Conservation (phyloP, 2,797 vertebrate genomes). For the Heteromormyrus szaboi region DNA sequence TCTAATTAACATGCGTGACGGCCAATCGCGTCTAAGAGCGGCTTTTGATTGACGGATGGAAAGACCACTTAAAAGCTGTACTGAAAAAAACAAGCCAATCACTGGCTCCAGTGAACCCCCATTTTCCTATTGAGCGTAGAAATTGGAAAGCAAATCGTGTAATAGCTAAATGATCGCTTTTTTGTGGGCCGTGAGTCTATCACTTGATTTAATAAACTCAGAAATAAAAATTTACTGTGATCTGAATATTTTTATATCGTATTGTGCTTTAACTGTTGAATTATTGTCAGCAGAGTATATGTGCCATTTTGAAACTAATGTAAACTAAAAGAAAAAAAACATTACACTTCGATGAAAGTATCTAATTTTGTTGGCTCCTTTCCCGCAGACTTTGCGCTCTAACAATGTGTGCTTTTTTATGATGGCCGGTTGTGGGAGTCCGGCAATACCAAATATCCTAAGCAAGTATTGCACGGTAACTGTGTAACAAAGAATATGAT, state of each 20-base stretch:
- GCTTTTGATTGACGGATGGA: not conserved
- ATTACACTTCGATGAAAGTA: not conserved
- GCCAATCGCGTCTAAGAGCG: not conserved
- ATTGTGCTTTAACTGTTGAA: not conserved
- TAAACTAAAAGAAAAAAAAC: not conserved
- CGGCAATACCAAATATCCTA: not conserved
- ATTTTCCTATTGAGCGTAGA: not conserved
- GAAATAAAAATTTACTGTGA: not conserved
- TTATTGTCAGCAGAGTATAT: not conserved
- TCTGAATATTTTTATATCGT: not conserved
- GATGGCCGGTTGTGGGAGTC: not conserved
- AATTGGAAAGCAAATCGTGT: not conserved
- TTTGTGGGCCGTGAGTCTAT: not conserved
- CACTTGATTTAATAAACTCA: not conserved
- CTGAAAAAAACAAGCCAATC: constrained; percentile 5
- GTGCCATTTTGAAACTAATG: not conserved
- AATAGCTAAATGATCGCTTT: not conserved
- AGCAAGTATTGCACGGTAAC: not conserved
- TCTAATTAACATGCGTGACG: not conserved
- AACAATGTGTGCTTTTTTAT: not conserved
- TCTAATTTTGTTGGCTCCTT: not conserved
- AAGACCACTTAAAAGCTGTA: constrained; percentile 14
- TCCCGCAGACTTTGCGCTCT: not conserved
- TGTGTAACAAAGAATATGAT: not conserved
- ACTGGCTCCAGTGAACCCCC: not conserved